These are phyloP conservation scores for Nesogale talazaci DNA, from an alignment of 2,113 vertebrate genomes.

Conservation along the genomic window DNA sequence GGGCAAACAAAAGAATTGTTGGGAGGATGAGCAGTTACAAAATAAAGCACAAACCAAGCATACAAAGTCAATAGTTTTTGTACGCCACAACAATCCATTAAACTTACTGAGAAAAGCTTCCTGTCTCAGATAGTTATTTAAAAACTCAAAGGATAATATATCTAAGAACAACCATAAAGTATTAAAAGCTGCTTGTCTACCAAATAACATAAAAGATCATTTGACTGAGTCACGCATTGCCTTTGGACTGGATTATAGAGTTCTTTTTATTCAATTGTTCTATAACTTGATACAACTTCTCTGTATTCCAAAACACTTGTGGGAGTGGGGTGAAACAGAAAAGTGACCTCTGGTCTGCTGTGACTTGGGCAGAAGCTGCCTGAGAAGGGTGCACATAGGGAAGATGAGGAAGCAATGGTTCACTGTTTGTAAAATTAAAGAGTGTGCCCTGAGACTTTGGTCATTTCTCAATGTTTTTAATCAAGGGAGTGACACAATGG, in stretches of 20 bases:
- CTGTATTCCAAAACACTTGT: neutral
- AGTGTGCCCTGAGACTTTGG: too few species aligned
- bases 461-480: too few species aligned
- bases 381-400: neutral
- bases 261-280: neutral
- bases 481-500: neutral
- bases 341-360: too few species aligned
- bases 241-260: neutral
- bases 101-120: neutral
- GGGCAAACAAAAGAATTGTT: neutral
- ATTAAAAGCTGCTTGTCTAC: neutral
- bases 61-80: neutral
- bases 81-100: neutral
- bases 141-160: neutral
- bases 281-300: neutral
- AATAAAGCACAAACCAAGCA: neutral
- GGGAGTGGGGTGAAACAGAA: neutral
- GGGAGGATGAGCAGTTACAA: neutral
- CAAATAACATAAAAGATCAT: neutral
- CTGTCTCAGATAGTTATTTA: neutral
- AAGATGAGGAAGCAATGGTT: neutral
- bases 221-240: neutral
- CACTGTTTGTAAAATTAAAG: neutral
- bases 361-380: neutral
- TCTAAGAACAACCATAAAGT: neutral